Percentiles rank a stretch among this genome's conserved stretches.
phyloP scores from a whole-genome alignment of 2,888 invertebrate genomes.

The Parnassius glacialis region DNA sequence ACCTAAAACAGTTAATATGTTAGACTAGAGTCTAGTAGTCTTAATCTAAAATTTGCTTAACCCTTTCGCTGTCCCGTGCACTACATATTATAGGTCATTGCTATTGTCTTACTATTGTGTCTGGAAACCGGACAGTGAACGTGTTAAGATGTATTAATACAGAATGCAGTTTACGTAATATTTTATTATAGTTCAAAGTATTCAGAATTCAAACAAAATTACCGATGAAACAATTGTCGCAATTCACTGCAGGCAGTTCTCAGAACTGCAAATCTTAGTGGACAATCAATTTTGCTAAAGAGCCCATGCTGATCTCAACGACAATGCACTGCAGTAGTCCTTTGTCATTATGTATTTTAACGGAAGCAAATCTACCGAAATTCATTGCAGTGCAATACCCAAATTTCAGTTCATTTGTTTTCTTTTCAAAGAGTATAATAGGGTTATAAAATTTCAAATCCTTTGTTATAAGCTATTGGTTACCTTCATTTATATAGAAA shows the following conservation, averaged over 20 bases:
- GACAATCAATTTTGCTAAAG: constrained; percentile 54
- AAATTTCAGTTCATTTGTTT: constrained; percentile 63
- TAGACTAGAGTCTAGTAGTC: too few species aligned
- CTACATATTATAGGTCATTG: too few species aligned
- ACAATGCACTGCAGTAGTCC: constrained; percentile 62
- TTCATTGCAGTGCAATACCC: constrained; percentile 57
- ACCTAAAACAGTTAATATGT: too few species aligned
- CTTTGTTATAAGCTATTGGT: constrained; percentile 63
- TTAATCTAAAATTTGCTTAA: too few species aligned
- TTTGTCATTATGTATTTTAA: constrained; percentile 59
- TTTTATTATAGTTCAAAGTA: not conserved
- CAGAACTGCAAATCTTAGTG: constrained; percentile 51
- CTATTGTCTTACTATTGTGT: too few species aligned
- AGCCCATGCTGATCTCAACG: constrained; percentile 45
- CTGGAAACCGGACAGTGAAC: too few species aligned
- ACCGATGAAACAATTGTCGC: constrained; percentile 16
- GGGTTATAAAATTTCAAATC: constrained; percentile 57
- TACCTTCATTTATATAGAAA: constrained; percentile 57
- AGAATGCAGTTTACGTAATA: not conserved
- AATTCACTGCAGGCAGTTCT: constrained; percentile 33
- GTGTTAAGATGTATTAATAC: too few species aligned
- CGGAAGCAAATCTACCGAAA: constrained; percentile 61
- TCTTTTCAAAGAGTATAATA: constrained; percentile 64
- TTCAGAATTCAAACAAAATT: not conserved
- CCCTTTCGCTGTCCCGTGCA: too few species aligned